Evolutionary conservation across 2,113 vertebrate genomes (phyloP).

Genomic region (Mesembrinibis cayennensis): DNA sequence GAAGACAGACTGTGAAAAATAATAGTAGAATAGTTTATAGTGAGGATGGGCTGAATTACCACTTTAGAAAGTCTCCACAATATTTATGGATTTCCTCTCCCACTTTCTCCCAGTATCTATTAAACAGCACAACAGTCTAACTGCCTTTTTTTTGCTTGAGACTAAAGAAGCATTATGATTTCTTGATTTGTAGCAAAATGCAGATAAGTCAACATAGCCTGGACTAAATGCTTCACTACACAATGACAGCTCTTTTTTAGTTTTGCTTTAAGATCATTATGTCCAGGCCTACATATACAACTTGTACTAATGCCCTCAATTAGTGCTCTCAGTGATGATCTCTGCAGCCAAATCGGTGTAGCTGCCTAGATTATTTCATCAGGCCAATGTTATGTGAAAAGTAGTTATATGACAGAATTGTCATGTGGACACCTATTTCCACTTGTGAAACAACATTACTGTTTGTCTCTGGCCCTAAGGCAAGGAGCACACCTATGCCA

Average conservation of each 20-base stretch:
- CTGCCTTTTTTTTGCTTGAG: not conserved
- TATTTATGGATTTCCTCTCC: not conserved
- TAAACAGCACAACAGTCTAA: not conserved
- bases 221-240: not conserved
- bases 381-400: not conserved
- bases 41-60: not conserved
- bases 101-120: not conserved
- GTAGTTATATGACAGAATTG: not conserved
- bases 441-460: not conserved
- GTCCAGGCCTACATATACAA: not conserved
- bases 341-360: not conserved
- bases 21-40: not conserved
- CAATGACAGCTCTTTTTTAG: not conserved
- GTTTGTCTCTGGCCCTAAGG: not conserved
- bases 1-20: constrained; percentile 86
- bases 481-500: not conserved
- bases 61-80: not conserved
- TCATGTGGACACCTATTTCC: not conserved
- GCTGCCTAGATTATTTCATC: not conserved
- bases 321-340: not conserved
- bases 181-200: not conserved
- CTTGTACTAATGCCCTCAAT: not conserved
- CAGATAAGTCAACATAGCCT: not conserved
- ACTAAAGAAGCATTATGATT: not conserved
- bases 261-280: not conserved